phyloP scores from a whole-genome alignment of 2,888 invertebrate species.

The Napeogenes sylphis region DNA sequence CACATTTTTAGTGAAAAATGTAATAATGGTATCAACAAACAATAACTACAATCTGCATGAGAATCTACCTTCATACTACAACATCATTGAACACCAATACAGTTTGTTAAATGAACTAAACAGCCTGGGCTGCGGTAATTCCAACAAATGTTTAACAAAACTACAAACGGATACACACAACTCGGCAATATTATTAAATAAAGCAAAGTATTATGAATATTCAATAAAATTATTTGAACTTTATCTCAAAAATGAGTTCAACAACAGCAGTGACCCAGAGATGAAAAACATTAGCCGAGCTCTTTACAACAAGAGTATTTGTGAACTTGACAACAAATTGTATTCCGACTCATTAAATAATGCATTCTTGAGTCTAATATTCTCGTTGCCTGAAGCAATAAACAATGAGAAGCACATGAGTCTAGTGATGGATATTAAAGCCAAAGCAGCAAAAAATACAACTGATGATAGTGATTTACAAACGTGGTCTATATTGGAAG shows the following conservation, averaged over 20 bases:
- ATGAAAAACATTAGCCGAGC: conserved; percentile 57
- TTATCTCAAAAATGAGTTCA: conserved; percentile 53
- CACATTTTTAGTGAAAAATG: conserved; percentile 50
- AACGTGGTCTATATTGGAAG: conserved; percentile 45
- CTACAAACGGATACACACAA: conserved; percentile 63
- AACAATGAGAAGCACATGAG: conserved; percentile 58
- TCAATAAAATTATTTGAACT: conserved; percentile 58
- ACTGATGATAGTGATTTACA: conserved; percentile 44
- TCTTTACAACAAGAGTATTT: conserved; percentile 65
- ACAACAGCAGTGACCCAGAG: conserved; percentile 36
- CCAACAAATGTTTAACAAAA: conserved; percentile 53
- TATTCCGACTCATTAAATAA: conserved; percentile 50
- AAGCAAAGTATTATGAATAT: conserved; percentile 45
- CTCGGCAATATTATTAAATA: conserved; percentile 56
- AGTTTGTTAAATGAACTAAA: conserved; percentile 44
- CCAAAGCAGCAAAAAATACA: conserved; percentile 48
- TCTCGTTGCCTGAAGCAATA: conserved; percentile 45
- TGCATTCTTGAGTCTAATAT: conserved; percentile 57
- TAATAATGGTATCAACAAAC: conserved; percentile 41
- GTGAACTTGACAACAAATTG: conserved; percentile 53
- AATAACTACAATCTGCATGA: conserved; percentile 38
- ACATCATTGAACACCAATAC: conserved; percentile 47
- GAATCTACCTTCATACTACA: conserved; percentile 37
- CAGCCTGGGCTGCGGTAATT: conserved; percentile 46
- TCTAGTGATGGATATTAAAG: conserved; percentile 63